Percentiles rank a stretch among this genome's conserved stretches.
Evolutionary conservation across 2,113 vertebrate species (phyloP).

Genomic region (Cryptomyrus ogoouensis): DNA sequence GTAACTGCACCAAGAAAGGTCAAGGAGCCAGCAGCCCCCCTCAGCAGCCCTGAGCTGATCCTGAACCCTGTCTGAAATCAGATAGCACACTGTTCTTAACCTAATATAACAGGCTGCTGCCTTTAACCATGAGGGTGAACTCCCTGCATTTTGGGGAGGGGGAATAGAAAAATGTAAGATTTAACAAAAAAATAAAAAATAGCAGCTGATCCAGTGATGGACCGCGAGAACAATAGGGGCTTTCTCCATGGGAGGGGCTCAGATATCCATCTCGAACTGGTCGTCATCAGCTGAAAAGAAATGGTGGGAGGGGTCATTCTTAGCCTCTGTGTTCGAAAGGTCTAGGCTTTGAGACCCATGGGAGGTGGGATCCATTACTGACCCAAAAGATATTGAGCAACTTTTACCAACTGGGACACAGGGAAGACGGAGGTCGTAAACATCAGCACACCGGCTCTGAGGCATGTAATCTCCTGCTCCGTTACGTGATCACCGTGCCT

Average conservation of each 20-base stretch:
- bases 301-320: not conserved
- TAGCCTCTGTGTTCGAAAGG: not conserved
- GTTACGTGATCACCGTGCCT: slow-evolving; percentile 17
- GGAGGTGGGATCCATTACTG: not conserved
- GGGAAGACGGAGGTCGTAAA: not conserved
- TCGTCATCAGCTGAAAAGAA: slow-evolving; percentile 50
- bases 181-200: slow-evolving; percentile 39
- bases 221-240: slow-evolving; percentile 33
- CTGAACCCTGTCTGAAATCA: slow-evolving; percentile 37
- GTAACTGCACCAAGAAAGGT: slow-evolving; percentile 19
- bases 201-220: slow-evolving; percentile 42
- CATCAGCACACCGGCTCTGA: not conserved
- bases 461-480: not conserved
- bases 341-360: not conserved
- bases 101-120: not conserved
- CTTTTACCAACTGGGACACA: not conserved
- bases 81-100: slow-evolving; percentile 17
- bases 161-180: slow-evolving; percentile 22
- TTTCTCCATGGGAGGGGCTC: slow-evolving; percentile 60
- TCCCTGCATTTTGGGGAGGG: slow-evolving; percentile 39
- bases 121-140: slow-evolving; percentile 28
- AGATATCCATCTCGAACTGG: slow-evolving; percentile 68
- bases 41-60: slow-evolving; percentile 33
- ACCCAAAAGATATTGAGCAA: not conserved
- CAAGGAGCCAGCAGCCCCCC: not conserved